Conservation (phyloP, 2,888 invertebrate genomes). For the Adineta ricciae region DNA sequence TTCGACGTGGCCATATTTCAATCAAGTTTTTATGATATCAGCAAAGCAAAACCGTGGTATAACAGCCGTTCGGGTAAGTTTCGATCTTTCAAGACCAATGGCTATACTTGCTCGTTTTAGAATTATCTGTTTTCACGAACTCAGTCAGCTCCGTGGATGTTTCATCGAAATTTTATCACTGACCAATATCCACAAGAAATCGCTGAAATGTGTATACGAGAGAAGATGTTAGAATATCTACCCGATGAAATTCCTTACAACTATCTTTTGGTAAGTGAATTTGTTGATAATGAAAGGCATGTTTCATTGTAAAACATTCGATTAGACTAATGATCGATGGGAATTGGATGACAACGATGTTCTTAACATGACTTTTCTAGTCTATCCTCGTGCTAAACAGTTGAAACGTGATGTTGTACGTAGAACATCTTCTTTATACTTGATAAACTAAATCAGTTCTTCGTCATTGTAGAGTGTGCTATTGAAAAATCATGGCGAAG, state of each 20-base stretch:
- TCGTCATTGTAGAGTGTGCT: conserved; percentile 23
- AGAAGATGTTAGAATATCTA: conserved; percentile 31
- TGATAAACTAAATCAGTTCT: background rate
- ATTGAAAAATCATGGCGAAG: conserved; percentile 31
- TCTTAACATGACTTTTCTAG: conserved; percentile 15
- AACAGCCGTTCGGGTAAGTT: conserved; percentile 13
- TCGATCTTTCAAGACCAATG: too few species aligned
- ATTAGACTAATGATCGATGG: conserved; percentile 24
- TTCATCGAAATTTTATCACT: conserved; percentile 31
- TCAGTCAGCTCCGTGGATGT: conserved; percentile 26
- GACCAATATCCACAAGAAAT: conserved; percentile 34
- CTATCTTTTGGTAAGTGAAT: background rate
- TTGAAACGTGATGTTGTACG: conserved; percentile 21
- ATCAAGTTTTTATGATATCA: conserved; percentile 34
- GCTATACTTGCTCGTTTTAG: background rate
- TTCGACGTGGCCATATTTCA: conserved; percentile 34
- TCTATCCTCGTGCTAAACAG: background rate
- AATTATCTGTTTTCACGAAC: conserved; percentile 32
- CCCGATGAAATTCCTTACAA: conserved; percentile 32
- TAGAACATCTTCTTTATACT: background rate
- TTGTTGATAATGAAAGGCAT: too few species aligned
- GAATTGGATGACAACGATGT: conserved; percentile 32
- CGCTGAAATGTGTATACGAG: conserved; percentile 32
- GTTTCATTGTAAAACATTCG: too few species aligned
- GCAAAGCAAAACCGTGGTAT: conserved; percentile 25